phyloP scores from a whole-genome alignment of 2,113 vertebrate genomes.

The Myotis brandtii region DNA sequence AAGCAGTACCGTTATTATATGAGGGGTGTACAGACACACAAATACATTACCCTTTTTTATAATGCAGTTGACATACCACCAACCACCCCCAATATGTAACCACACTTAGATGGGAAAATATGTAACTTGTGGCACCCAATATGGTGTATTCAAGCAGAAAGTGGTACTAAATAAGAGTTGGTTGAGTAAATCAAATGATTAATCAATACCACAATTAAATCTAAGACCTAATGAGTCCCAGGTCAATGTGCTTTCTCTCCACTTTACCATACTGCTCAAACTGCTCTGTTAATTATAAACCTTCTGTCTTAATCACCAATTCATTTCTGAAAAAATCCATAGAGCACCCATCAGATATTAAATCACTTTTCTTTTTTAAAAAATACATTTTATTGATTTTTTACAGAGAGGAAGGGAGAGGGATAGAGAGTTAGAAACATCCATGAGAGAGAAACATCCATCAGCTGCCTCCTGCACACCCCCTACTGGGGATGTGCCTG shows the following conservation, averaged over 20 bases:
- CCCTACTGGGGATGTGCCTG: too few relatives aligned
- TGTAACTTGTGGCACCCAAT: not conserved
- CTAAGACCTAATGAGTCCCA: not conserved
- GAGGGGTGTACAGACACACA: not conserved
- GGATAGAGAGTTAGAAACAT: too few relatives aligned
- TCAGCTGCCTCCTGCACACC: too few relatives aligned
- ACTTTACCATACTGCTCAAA: not conserved
- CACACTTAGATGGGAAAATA: not conserved
- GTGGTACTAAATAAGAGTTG: not conserved
- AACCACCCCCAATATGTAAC: not conserved
- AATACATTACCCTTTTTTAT: not conserved
- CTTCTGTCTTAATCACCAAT: not conserved
- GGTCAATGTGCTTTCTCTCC: not conserved
- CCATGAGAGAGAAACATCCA: too few relatives aligned
- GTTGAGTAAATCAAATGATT: constrained; percentile 45
- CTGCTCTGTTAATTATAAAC: constrained; percentile 28
- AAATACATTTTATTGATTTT: too few relatives aligned
- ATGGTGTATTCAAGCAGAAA: constrained; percentile 1
- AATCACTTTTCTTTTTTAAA: not conserved
- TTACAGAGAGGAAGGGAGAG: too few relatives aligned
- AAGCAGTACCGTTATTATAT: not conserved
- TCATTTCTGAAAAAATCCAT: constrained; percentile 20
- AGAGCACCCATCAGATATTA: not conserved
- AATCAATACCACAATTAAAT: constrained; percentile 50
- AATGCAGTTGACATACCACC: not conserved